A percentile compares a stretch with the other conserved stretches of the same genome.
Evolutionary conservation across 2,797 vertebrate species (phyloP).

Genomic region (Erethizon dorsatum): DNA sequence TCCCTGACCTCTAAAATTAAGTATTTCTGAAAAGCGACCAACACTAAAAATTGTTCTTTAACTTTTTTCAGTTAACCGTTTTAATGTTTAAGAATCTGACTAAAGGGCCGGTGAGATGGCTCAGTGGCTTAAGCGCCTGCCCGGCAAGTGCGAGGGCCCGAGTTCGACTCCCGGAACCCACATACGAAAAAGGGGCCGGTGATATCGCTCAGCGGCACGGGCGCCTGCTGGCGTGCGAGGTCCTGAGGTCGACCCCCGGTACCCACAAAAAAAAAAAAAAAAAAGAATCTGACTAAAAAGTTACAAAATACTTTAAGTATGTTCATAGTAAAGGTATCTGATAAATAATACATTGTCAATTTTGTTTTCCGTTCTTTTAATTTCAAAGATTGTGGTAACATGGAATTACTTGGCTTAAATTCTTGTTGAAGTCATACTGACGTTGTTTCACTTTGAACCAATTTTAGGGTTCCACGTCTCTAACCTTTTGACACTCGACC

Average conservation of each 20-base stretch:
- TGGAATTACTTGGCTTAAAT: slow-evolving; percentile 22
- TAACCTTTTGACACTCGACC: slow-evolving; percentile 20
- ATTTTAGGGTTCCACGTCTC: slow-evolving; percentile 12
- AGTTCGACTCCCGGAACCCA: no score
- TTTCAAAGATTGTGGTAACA: slow-evolving; percentile 21
- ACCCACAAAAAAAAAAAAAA: no score
- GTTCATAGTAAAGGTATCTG: slow-evolving; percentile 42
- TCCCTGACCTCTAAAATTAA: background rate
- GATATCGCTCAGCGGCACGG: no score
- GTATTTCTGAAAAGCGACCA: slow-evolving; percentile 15
- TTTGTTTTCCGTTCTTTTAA: background rate
- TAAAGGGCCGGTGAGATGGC: no score
- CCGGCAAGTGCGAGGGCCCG: no score
- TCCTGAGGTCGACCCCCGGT: no score
- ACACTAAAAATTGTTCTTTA: slow-evolving; percentile 38
- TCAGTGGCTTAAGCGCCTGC: no score
- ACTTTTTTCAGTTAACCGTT: background rate
- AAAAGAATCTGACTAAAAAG: background rate
- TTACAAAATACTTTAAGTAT: background rate
- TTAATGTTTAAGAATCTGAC: background rate
- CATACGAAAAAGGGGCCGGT: no score
- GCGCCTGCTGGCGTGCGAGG: no score
- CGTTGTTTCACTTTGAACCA: slow-evolving; percentile 18
- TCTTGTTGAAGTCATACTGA: slow-evolving; percentile 26
- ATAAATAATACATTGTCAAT: slow-evolving; percentile 19